Evolutionary conservation across 2,113 vertebrate species (phyloP), one percentile per base, ranked within the genome.

Genomic region (Phyllostomus discolor): DNA sequence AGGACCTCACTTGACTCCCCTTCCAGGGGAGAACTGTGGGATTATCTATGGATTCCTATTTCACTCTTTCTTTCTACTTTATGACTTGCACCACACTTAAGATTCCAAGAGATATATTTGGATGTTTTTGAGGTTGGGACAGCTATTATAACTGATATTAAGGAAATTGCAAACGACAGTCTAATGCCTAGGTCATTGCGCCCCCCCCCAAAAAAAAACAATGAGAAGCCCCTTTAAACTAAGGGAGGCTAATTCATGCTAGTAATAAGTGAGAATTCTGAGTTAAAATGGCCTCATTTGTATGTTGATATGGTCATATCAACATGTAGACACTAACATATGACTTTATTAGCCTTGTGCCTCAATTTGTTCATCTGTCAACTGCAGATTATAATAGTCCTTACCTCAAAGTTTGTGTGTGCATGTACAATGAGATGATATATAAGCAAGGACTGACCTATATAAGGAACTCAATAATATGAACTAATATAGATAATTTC

Each of bases 51-150:
- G 59, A 52, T n/a, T 73, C 16, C 41, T 75, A 50, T 75, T 76
- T 91, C 9, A 88, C 28, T 38, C 52, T 82, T 33, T 76, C 70
- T 31, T 79, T 67, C n/a, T n/a, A 10, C 9, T 83, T 91, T 91
- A 46, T 88, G n/a, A 83, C 33, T 57, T 81, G 33, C 35, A 75
- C 64, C 33, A 33, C 17, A 50, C 26, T 91, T 87, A 69, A 87
- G 87, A 91, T 90, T 59, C n/a, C 33, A 50, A 87, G 57, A 50
- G 73, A 48, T 11, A 57, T 10, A 67, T 73, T 67, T 86, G 33
- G 20, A 59, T 91, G 41, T 41, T 94, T 94, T 75, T 91, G 43
- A 76, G 50, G 59, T 96, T 82, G 91, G n/a, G 10, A 62, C 76
- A 41, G 9, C 11, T 75, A n/a, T 96, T 91, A 90, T 2, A 80